A percentile compares a stretch with the other conserved stretches of the same genome.
Conservation (phyloP, 2,888 invertebrate genomes). For the Cosmia pyralina region DNA sequence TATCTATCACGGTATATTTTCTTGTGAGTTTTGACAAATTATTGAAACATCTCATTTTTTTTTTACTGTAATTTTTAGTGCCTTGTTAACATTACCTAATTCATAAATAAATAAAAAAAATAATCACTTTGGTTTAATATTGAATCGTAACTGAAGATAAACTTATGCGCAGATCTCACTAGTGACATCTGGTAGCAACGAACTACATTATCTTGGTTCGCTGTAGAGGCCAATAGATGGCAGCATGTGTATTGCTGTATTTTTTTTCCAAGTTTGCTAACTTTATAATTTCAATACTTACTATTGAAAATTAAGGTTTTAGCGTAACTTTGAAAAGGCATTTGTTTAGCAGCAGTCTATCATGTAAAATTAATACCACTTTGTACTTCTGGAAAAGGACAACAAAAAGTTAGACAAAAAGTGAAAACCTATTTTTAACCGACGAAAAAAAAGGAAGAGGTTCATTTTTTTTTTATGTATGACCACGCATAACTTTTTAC, state of each 20-base stretch:
- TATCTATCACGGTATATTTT: background rate
- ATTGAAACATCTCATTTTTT: background rate
- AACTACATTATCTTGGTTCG: constrained; percentile 17
- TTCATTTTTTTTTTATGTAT: too few species aligned
- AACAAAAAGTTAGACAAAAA: too few species aligned
- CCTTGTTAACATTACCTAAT: background rate
- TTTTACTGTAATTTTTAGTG: too few species aligned
- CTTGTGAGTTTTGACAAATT: background rate
- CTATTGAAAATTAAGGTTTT: background rate
- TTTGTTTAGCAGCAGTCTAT: background rate
- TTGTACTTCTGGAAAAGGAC: background rate
- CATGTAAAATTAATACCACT: background rate
- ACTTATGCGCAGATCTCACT: constrained; percentile 35
- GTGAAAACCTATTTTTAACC: too few species aligned
- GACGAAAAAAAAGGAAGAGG: too few species aligned
- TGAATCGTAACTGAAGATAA: constrained; percentile 8
- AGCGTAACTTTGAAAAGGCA: background rate
- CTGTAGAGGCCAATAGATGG: constrained; percentile 45
- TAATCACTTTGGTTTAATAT: background rate
- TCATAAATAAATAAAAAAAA: background rate
- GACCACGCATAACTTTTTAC: too few species aligned
- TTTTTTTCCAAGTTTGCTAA: constrained; percentile 1
- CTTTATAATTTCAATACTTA: background rate
- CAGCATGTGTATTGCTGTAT: constrained; percentile 5
- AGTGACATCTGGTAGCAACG: constrained; percentile 50